Base-by-base conservation (phyloP, 2,113 vertebrate species). In the Campylorhamphus procurvoides region DNA sequence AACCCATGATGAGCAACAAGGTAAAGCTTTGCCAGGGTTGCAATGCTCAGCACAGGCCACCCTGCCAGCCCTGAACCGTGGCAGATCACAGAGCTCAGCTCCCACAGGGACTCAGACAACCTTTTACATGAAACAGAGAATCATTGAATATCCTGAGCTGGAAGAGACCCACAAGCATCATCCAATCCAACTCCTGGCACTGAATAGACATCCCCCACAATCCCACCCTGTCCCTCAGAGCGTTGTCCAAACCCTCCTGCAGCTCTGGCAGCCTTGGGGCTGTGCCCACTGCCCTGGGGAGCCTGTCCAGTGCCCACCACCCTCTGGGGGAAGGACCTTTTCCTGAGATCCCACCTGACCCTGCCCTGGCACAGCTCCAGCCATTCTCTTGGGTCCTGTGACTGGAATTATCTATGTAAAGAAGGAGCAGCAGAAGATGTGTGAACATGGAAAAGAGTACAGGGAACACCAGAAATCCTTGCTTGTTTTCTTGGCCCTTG, bases 121-220 rank as follows among this genome's bases (percentile, higher is more conserved):
- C 14, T 29, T 72, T 42, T 14, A 29, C 0, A 0, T 25, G 23
- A 76, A 81, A 25, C 16, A 35, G 3, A 76, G 12, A 62, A 77
- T 29, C 17, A 35, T 10, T 62, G 18, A 69, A 31, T 40, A 35
- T 27, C 71, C 40, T 69, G 55, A 1, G 47, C 17, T 55, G 55
- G 24, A 68, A 5, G 18, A 35, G 20, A 40, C 6, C 7, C 18
- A 0, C 19, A 3, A 3, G 16, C 24, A 47, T 47, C 2, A 60
- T 1, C 19, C 10, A 89, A 15, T 0, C 0, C 71, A 25, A 0
- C 29, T 0, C 22, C 62, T 0, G 28, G 0, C 13, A 53, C 87
- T 55, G 16, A 19, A 2, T 46, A 53, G 39, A 60, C 4, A 2
- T n/a, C 58, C 17, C 46, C 46, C 75, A 0, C 67, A 75, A 1